Base-by-base conservation (phyloP, 2,797 vertebrate genomes). In the Onychomys leucogaster region DNA sequence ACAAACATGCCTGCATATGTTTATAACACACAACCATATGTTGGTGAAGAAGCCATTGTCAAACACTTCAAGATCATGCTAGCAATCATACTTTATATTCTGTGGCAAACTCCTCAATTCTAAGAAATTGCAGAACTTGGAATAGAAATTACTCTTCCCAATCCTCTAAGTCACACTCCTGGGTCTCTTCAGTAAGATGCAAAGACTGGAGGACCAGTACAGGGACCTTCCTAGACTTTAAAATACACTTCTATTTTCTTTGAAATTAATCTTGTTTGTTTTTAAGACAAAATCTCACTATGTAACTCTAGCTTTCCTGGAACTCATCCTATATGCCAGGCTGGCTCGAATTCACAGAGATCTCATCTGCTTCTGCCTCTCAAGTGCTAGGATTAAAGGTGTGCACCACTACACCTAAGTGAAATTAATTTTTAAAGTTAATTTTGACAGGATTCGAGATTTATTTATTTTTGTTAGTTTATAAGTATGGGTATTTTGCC, bases 191-290 rank as follows among this genome's bases (percentile, higher is more conserved):
- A 91, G 32, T 85, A 80, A 93, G 87, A n/a, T 77, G 61, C 75
- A 95, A 91, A n/a, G 91, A 90, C 71, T 95, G 1, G 25, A 94
- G 92, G 77, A 94, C 6, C 37, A 86, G 5, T 84, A 43, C 90
- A 89, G 84, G 61, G n/a, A 89, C 75, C 41, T 95, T 87, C 65
- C 17, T 77, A 27, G 63, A 43, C 81, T 96, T 96, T 92, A n/a
- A 89, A 63, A 63, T 77, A 67, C 49, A 78, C 29, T 34, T 73
- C 88, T 76, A 14, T 89, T 71, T 92, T 92, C 61, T 91, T 90
- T 81, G 29, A 91, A 86, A 76, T 92, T 90, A 57, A 46, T 78
- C 25, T 77, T 75, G 41, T 46, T 46, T 46, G 43, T 49, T 49
- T 46, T 69, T n/a, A n/a, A 69, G 67, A n/a, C 67, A n/a, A 69